Evolutionary conservation across 2,113 vertebrate species (phyloP), one percentile per base, ranked within the genome.

Genomic region (Hippopotamus amphibius): DNA sequence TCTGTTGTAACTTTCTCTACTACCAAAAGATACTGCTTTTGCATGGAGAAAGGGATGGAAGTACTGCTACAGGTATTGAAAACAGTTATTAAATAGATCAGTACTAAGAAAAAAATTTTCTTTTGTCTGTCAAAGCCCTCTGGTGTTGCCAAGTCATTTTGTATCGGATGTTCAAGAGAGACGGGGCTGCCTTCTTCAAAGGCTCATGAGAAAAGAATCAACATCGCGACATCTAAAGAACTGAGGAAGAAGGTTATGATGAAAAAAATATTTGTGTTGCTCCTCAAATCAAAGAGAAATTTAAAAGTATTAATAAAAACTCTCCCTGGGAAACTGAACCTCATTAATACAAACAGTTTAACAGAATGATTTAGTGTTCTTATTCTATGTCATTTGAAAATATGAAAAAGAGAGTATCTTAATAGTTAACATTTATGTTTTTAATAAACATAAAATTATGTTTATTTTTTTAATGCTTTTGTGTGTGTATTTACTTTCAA

Each of bases 211-310:
- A 66, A 57, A 88, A 85, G 28, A 93, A 92, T 93, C 97, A 97
- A 77, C n/a, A 88, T 97, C 61, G 28, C 5, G 30, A 83, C 61
- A 95, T 95, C 88, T 97, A 84, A 98, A 86, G 48, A 95, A 96
- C n/a, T 84, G 63, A 97, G 95, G 82, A 55, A 96, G 53, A 61
- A 93, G 41, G 63, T 95, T 98, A 98, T 98, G 97, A 97, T 98
- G 90, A 98, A 66, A 95, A 97, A 97, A 96, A 97, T 97, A 98
- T 97, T 97, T 98, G 50, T 96, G 89, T 96, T 98, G 87, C 77
- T 98, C 50, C 63, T 96, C 81, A 98, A 98, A 98, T 97, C 94
- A 98, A 98, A 98, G 93, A 46, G 12, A 97, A 98, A 98, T 96
- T 85, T 97, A 37, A 97, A 98, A 97, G 37, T 93, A 97, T 96